Evolutionary conservation across 1,140 invertebrate species (phyloP), one percentile per base, ranked within the genome.

Genomic region (Periplaneta americana): DNA sequence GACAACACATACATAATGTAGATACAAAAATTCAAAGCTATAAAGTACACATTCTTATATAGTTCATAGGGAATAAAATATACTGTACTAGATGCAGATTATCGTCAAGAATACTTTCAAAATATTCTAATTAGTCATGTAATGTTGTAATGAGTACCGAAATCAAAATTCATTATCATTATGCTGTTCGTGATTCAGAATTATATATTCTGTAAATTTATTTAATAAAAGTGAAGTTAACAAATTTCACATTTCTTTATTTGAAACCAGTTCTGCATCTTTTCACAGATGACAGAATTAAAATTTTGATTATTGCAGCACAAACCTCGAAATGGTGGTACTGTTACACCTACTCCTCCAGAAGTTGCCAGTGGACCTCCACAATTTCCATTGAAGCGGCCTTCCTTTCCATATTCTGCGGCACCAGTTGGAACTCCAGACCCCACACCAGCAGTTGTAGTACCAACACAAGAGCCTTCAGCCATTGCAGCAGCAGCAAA

Each of bases 381-480:
- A 28, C 66, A 28, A 22, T 80, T 75, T 10, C 48, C 48, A 32
- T 18, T 13, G 4, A 48, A 75, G 22, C 81, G 75, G n/a, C 35
- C 34, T n/a, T 34, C 81, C 22, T 81, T 81, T 33, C 75, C 81
- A 18, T 81, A 78, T 74, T 75, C 81, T 15, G 13, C 81, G 32
- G 81, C 80, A 36, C 34, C 48, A 75, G 80, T 75, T 35, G 74
- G 48, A 28, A 75, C 80, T 28, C 18, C 76, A 78, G 36, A 36
- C n/a, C 76, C 76, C 31, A 34, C 35, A n/a, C 35, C 76, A 36
- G 3, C 76, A 10, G 33, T 78, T 34, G 22, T n/a, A n/a, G 76
- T 36, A 35, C 18, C 34, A 78, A 36, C 33, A 78, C 39, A 34
- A 5, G 37, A 80, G 22, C 4, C 57, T 18, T 33, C 66, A n/a